phyloP scores from a whole-genome alignment of 2,797 vertebrate genomes.

The Coreius guichenoti region DNA sequence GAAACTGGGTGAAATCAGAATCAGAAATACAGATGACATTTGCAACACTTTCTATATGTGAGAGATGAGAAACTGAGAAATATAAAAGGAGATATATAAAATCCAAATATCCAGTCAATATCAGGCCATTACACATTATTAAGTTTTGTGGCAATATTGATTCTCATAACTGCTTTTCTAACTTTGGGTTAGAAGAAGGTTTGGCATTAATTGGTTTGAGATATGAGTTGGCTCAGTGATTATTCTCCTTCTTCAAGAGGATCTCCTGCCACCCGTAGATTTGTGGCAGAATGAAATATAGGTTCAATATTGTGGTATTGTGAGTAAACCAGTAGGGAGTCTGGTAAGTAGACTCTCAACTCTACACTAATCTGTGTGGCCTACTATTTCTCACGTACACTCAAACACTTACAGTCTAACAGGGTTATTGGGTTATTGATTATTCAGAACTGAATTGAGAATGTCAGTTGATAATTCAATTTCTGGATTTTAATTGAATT shows the following conservation, averaged over 20 bases:
- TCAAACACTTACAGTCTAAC: neutral
- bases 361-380: constrained; percentile 55
- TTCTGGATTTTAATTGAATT: neutral
- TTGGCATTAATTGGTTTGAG: constrained; percentile 52
- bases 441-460: neutral
- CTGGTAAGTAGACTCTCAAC: constrained; percentile 55
- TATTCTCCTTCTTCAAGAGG: constrained; percentile 52
- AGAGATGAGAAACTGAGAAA: constrained; percentile 51
- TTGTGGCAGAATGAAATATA: constrained; percentile 66
- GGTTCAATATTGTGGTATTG: constrained; percentile 63
- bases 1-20: neutral
- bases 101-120: constrained; percentile 2
- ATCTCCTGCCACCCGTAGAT: constrained; percentile 51
- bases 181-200: neutral
- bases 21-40: neutral
- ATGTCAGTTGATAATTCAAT: neutral
- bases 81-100: neutral
- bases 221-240: constrained; percentile 51
- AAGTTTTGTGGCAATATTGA: constrained; percentile 16
- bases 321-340: constrained; percentile 59
- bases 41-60: constrained; percentile 16
- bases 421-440: too few species aligned
- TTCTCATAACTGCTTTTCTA: constrained; percentile 54
- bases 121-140: constrained; percentile 31
- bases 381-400: constrained; percentile 24